Base-by-base conservation (phyloP, 1,140 invertebrate genomes). In the Orius insidiosus region DNA sequence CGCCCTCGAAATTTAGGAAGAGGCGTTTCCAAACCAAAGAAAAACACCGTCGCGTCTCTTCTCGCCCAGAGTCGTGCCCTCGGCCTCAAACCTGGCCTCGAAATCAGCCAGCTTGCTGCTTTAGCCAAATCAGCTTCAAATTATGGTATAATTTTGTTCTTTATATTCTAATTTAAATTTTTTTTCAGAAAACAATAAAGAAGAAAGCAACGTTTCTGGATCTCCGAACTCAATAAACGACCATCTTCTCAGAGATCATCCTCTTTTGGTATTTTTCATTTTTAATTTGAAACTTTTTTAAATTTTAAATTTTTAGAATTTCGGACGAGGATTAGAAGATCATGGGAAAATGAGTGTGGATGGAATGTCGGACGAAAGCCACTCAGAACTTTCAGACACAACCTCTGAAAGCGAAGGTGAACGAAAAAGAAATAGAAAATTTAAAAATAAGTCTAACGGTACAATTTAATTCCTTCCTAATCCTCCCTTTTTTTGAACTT, bases 21-120 rank as follows among this genome's bases (percentile, higher is more conserved):
- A 2, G 83, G 83, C 1, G 80, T 85, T 3, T 85, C 81, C 51
- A 85, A 85, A 58, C 83, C 83, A 18, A 88, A 88, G 68, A 89
- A 89, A 65, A 88, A 88, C 57, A 89, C 85, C 0, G 85, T 89
- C 0, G 85, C 85, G 0, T 87, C 84, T 15, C 61, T 89, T 19
- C 62, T 89, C 15, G 84, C 84, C 0, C 82, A 86, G 63, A 84
- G 80, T 54, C 66, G 84, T 52, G 82, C 81, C 1, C 68, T 86
- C 13, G 81, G 82, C 1, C 70, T 74, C 35, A 75, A 74, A 57
- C 71, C 71, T 30, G 54, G 47, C 9, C 36, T 55, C 14, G 54
- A 55, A 37, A 33, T 55, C 3, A 39, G 39, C 7, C 49, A 51
- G 14, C 36, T 51, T 4, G 46, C 49, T 1, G 46, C 45, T 4